Evolutionary conservation across 2,113 vertebrate species (phyloP), one percentile per base, ranked within the genome.

Genomic region (Pantherophis guttatus): DNA sequence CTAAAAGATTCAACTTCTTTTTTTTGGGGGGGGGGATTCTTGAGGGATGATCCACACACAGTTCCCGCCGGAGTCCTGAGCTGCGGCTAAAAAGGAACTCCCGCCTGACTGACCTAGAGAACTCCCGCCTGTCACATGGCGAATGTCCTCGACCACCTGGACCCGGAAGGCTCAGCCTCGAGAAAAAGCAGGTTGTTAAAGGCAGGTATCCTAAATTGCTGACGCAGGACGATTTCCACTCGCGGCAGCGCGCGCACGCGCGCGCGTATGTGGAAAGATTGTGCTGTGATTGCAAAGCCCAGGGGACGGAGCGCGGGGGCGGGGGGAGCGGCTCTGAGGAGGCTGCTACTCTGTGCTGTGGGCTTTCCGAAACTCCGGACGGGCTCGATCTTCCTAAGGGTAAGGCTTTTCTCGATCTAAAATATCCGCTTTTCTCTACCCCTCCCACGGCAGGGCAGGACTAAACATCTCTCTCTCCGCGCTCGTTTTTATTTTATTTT

Each of bases 291-390:
- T 21, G 70, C 33, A 39, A 39, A 81, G n/a, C 33, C 17, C 7
- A 6, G 70, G 70, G 12, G 6, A 7, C 0, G 21, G 7, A 1
- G 21, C 1, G n/a, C n/a, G 1, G 2, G 8, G 58, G 13, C 2
- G 6, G 1, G 15, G 15, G 3, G 2, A 17, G 59, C 19, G 24
- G 29, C 7, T 15, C 2, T 15, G 15, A 39, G 15, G 33, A 39
- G 33, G 70, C 33, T 39, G 70, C 17, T 39, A 81, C 8, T 21
- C 15, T 8, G 6, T 75, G 9, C 62, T n/a, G 62, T 70, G 62
- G 7, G 70, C 70, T 39, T 17, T 39, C 17, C 33, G 70, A 81
- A 81, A 39, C 33, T 81, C 70, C n/a, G 33, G 33, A 81, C 70
- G 33, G 70, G n/a, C 70, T 75, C 70, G 6, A 19, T 33, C 70